Evolutionary conservation across 2,888 invertebrate species (phyloP), one percentile per base, ranked within the genome.

Genomic region (Cataglyphis rosenhaueri): DNA sequence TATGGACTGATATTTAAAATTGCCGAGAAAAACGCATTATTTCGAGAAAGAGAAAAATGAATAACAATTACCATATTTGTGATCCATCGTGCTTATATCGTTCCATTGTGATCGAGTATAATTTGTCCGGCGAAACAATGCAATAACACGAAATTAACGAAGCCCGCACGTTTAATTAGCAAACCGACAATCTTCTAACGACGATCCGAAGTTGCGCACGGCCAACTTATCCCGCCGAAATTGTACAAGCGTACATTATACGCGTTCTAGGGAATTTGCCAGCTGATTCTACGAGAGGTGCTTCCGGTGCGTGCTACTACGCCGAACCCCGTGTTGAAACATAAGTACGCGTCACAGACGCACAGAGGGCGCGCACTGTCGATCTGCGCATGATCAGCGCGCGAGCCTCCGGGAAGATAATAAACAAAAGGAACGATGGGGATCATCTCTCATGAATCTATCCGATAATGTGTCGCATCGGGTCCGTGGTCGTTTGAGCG

Each of bases 381-480:
- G 25, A 10, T 62, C 41, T 82, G 55, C 83, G 62, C 66, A 87
- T 29, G 61, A 61, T 61, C 32, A 83, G n/a, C 84, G 87, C 87
- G 88, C 89, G 32, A 90, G 82, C 85, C 88, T 86, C 88, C 82
- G 70, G 84, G 89, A 91, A 87, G 90, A 92, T 90, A 92, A 92
- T 92, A 92, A 93, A 91, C 92, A 91, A 91, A 91, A 91, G 88
- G 88, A 89, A 82, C 88, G 84, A 89, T 89, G 86, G 85, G 85
- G 18, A 48, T 89, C 85, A 87, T 90, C 86, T 90, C 85, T 65
- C 82, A 66, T 84, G 83, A 86, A 85, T 85, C 83, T 88, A 71
- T 62, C 52, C 84, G 85, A 86, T 86, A 83, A 89, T 92, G 90
- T 85, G 68, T 90, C 70, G 88, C 82, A 79, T 89, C 82, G 87